Percentiles rank a stretch among this genome's conserved stretches.
phyloP scores from a whole-genome alignment of 2,888 invertebrate genomes.

The Coelogynopora nodosa region DNA sequence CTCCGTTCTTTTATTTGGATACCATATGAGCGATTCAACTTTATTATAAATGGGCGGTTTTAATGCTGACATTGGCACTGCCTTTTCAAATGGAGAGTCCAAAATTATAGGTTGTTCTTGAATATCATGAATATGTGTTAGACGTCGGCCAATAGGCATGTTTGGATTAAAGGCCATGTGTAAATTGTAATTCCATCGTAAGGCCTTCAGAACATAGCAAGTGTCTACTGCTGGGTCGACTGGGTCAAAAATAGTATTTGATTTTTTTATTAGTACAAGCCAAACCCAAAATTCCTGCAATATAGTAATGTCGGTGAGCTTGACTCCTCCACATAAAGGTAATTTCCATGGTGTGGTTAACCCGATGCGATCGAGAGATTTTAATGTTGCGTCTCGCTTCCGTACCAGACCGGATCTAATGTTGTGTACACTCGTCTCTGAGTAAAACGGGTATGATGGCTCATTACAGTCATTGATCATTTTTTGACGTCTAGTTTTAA shows the following conservation, averaged over 20 bases:
- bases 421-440: constrained; percentile 43
- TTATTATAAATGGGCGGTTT: constrained; percentile 43
- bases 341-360: constrained; percentile 45
- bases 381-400: constrained; percentile 24
- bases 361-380: constrained; percentile 44
- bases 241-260: too few relatives aligned
- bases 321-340: too few relatives aligned
- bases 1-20: constrained; percentile 32
- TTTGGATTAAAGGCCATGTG: constrained; percentile 43
- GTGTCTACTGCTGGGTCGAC: too few relatives aligned
- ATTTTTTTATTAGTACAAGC: not conserved
- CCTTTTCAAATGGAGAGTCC: constrained; percentile 4
- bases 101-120: constrained; percentile 42
- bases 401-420: constrained; percentile 37
- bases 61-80: constrained; percentile 37
- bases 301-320: not conserved
- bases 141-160: constrained; percentile 27
- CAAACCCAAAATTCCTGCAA: not conserved
- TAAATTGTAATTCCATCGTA: constrained; percentile 44
- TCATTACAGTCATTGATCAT: constrained; percentile 46
- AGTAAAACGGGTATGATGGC: constrained; percentile 43
- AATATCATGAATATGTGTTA: constrained; percentile 36
- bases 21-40: constrained; percentile 45
- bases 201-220: too few relatives aligned
- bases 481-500: constrained; percentile 30